A percentile compares a stretch with the other conserved stretches of the same genome.
These are phyloP conservation scores for human (Homo sapiens) DNA, from an alignment of 2,113 vertebrate species.

Conservation along the genomic window GRCh38 chr5:163670001-163670500, in stretches of 20 bases:
- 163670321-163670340: conserved; percentile 30
- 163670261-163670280: conserved; percentile 48
- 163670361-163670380: conserved; percentile 15
- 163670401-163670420: conserved; percentile 3
- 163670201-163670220: conserved; percentile 19
- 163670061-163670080: conserved; percentile 73
- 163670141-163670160: conserved; percentile 68
- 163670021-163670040: conserved; percentile 72
- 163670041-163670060: conserved; percentile 77
- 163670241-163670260: conserved; percentile 69
- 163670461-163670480: neutral
- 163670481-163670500: neutral
- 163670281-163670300: neutral
- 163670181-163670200: conserved; percentile 23
- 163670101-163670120: conserved; percentile 65
- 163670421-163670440: neutral
- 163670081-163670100: conserved; percentile 73
- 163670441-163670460: neutral
- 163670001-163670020: conserved; percentile 75
- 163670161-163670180: conserved; percentile 65
- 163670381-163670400: neutral
- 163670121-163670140: conserved; percentile 72
- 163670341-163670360: conserved; percentile 25
- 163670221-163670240: conserved; percentile 51
- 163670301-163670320: neutral